Conservation (phyloP, 2,888 invertebrate species). For the Plemyria rubiginata region DNA sequence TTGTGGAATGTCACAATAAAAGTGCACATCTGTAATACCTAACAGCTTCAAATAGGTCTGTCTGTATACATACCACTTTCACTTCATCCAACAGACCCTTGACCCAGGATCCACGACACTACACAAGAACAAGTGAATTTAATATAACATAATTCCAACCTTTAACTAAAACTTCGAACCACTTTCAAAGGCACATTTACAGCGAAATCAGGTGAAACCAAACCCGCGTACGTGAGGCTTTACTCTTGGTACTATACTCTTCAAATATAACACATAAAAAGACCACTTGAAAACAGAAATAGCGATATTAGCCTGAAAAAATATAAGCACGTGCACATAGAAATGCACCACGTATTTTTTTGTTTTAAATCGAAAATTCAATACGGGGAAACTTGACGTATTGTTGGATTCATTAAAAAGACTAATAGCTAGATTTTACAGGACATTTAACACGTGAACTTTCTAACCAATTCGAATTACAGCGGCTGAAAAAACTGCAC, state of each 20-base stretch:
- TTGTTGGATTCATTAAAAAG: conserved; percentile 41
- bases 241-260: conserved; percentile 41
- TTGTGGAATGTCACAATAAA: conserved; percentile 46
- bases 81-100: conserved; percentile 66
- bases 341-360: conserved; percentile 63
- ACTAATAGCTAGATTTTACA: conserved; percentile 40
- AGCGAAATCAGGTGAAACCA: conserved; percentile 41
- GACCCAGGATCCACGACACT: conserved; percentile 55
- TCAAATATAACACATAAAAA: conserved; percentile 44
- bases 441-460: conserved; percentile 56
- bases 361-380: conserved; percentile 42
- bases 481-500: conserved; percentile 84
- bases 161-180: conserved; percentile 57
- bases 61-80: conserved; percentile 71
- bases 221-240: conserved; percentile 33
- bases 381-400: conserved; percentile 32
- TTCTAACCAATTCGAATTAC: conserved; percentile 80
- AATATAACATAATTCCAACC: conserved; percentile 65
- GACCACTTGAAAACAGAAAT: conserved; percentile 55
- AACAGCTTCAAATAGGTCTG: neutral
- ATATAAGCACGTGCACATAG: conserved; percentile 80
- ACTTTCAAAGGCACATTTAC: conserved; percentile 58
- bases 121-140: conserved; percentile 56
- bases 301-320: conserved; percentile 73
- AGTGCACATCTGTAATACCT: conserved; percentile 26